Base-by-base conservation (phyloP, 2,113 vertebrate genomes). In the Polypterus bichir region DNA sequence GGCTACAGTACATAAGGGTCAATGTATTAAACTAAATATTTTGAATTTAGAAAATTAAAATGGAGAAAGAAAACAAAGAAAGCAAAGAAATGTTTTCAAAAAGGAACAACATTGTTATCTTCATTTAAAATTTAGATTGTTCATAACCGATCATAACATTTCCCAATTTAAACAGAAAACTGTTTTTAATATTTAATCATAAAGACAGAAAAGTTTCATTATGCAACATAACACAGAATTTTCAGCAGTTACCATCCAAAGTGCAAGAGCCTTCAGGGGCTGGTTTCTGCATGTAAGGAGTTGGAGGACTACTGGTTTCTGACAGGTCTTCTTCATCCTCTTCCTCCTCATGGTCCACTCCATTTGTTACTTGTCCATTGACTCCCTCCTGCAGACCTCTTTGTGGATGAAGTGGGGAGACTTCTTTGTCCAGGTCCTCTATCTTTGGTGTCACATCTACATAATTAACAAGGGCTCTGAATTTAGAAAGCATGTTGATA, bases 231-330 rank as follows among this genome's bases (percentile, higher is more conserved):
- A 53, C 4, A 64, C 48, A 63, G 2, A 7, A 62, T 27, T 9
- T 27, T 10, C 54, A 4, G 10, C 60, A 81, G 76, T 11, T 79
- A 98, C 96, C 96, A 63, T 99, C 96, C 68, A 90, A 75, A 67
- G 91, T 93, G 86, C 96, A 98, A 88, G 89, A 97, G 62, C 95
- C 96, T 65, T 99, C 96, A 0, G 95, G 93, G 66, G 84, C 86
- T 51, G 91, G 87, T 64, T 91, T 86, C 74, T 97, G 94, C 8
- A 93, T 79, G 69, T 97, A 99, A 1, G 94, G 92, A 62, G 97
- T 86, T 3, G 94, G 91, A 60, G 96, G 92, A 71, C 93, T 97
- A 80, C 81, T 95, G 69, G 87, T 91, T 82, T 94, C 93, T 3
- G 93, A 97, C 77, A 92, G 85, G 0, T 95, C 93, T 7, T 97